Percentiles rank a stretch among this genome's conserved stretches.
Conservation (phyloP, 2,888 invertebrate species). For the Xestia xanthographa region DNA sequence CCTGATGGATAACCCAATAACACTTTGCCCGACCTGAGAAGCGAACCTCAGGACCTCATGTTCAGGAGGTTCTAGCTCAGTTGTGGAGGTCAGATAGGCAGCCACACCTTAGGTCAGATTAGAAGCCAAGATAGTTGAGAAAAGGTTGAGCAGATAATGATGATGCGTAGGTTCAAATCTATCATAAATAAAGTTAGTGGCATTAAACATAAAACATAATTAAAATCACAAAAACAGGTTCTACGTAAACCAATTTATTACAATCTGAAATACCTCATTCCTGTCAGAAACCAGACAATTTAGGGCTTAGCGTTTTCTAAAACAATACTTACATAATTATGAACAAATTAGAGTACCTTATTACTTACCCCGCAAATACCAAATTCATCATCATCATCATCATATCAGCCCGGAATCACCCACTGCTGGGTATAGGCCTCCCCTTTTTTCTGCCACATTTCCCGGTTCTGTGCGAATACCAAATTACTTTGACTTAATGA, state of each 20-base stretch:
- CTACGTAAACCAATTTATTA: slow-evolving; percentile 45
- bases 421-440: no score
- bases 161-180: neutral
- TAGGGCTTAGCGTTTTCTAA: slow-evolving; percentile 22
- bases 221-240: slow-evolving; percentile 5
- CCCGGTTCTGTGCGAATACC: no score
- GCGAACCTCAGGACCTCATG: no score
- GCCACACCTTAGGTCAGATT: neutral
- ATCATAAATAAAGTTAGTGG: neutral
- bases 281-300: slow-evolving; percentile 32
- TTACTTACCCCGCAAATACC: slow-evolving; percentile 17
- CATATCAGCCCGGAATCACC: no score
- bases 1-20: neutral
- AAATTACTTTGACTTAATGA: slow-evolving; percentile 42
- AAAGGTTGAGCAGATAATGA: neutral
- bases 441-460: no score
- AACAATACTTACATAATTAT: slow-evolving; percentile 37
- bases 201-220: neutral
- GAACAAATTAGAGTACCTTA: slow-evolving; percentile 33
- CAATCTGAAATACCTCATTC: slow-evolving; percentile 23
- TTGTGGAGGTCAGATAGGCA: neutral
- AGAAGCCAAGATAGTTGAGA: neutral
- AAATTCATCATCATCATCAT: no score
- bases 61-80: neutral
- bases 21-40: no score